Base-by-base conservation (phyloP, 2,888 invertebrate genomes). In the Pardosa pseudoannulata region DNA sequence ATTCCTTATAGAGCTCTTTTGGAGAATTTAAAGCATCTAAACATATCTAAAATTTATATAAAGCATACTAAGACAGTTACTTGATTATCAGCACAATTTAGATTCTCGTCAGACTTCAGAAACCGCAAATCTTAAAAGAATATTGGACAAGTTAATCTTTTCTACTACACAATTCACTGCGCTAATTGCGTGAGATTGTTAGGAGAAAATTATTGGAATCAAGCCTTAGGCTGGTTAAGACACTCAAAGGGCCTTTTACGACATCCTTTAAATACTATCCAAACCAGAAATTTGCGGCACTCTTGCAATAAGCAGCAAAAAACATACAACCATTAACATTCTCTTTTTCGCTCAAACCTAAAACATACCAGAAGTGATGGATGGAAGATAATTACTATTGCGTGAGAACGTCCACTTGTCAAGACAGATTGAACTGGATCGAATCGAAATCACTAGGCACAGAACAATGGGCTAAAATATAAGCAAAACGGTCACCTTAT, bases 381-480 rank as follows among this genome's bases (percentile, higher is more conserved):
- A 73, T 80, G 32, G 27, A 27, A 23, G 16, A 31, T 73, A 73
- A 80, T 80, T 39, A 36, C 67, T 46, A 67, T 36, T 50, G 71
- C 64, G 29, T 28, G 23, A 50, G 16, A 72, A 11, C 28, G 19
- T 73, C n/a, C 46, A 16, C 32, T 80, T 41, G 29, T 27, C 6
- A 72, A 28, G 28, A n/a, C 62, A 29, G 41, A 56, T 23, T 23
- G 23, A 56, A 56, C 56, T 56, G 23, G 56, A 56, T 56, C 23
- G 56, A 56, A 56, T 23, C 65, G 23, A 31, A 65, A 46, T 36
- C 32, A 31, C 56, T 9, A 73, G 41, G 28, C 11, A 50, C 19
- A 31, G 27, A 73, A 73, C 72, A 80, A 80, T 72, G 56, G 73
- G 11, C 23, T 65, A 73, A 80, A 80, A 79, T 46, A 65, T 16